phyloP scores from a whole-genome alignment of 1,140 invertebrate species.

The Heliconius himera region DNA sequence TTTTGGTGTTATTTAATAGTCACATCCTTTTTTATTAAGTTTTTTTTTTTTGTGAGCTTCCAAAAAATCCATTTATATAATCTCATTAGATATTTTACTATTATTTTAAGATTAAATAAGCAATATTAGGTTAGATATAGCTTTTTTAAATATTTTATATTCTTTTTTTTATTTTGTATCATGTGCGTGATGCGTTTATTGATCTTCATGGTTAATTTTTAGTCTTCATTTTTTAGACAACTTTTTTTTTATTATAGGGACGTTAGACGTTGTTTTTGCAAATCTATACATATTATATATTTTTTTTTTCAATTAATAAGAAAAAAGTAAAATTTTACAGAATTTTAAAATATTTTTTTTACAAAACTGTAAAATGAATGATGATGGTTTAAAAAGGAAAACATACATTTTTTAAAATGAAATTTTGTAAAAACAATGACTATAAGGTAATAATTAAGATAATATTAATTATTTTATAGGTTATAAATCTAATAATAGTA shows the following conservation, averaged over 20 bases:
- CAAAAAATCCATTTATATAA: conserved; percentile 15
- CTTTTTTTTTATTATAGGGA: neutral
- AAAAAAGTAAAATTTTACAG: too few relatives aligned
- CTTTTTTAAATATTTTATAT: conserved; percentile 14
- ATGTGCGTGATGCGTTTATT: conserved; percentile 14
- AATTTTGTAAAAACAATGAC: neutral
- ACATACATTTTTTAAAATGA: neutral
- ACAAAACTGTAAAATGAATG: too few relatives aligned
- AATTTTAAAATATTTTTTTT: too few relatives aligned
- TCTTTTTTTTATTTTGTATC: neutral
- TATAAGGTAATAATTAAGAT: neutral
- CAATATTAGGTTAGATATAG: conserved; percentile 25
- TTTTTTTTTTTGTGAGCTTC: conserved; percentile 21
- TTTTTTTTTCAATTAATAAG: too few relatives aligned
- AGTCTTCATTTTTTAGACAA: neutral
- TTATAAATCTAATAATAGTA: neutral
- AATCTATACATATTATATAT: too few relatives aligned
- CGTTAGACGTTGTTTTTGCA: neutral
- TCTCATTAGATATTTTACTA: conserved; percentile 33
- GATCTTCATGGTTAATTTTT: conserved; percentile 20
- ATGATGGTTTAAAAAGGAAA: neutral
- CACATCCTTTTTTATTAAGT: conserved; percentile 37
- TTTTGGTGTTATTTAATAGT: conserved; percentile 35
- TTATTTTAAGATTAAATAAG: conserved; percentile 16
- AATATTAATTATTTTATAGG: neutral